A percentile compares a stretch with the other conserved stretches of the same genome.
phyloP scores from a whole-genome alignment of 2,797 vertebrate genomes.

The Typhlichthys eigenmanni region DNA sequence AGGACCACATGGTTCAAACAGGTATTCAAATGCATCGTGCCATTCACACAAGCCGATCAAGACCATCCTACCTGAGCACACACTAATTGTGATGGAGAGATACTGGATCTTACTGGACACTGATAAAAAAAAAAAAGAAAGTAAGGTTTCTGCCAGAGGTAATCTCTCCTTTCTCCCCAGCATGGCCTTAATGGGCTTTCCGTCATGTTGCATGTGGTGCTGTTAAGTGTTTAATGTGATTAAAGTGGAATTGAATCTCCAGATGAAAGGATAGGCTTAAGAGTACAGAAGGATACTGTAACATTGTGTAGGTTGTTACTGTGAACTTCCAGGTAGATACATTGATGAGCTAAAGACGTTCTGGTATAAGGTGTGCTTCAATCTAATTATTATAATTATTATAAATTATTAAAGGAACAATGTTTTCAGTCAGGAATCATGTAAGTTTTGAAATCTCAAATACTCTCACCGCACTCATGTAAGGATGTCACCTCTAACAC shows the following conservation, averaged over 20 bases:
- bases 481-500: background rate
- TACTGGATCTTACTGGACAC: conserved; percentile 26
- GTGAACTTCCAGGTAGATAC: too few relatives aligned
- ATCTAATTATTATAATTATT: background rate
- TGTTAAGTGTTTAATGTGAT: conserved; percentile 24
- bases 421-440: too few relatives aligned
- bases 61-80: conserved; percentile 14
- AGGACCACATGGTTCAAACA: too few relatives aligned
- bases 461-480: background rate
- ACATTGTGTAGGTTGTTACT: conserved; percentile 1
- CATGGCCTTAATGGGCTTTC: conserved; percentile 3
- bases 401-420: background rate
- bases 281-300: conserved; percentile 1
- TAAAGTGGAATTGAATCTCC: conserved; percentile 27
- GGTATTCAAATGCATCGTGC: too few relatives aligned
- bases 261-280: conserved; percentile 21
- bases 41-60: background rate
- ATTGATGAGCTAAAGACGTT: background rate
- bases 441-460: background rate
- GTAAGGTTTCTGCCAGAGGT: conserved; percentile 18
- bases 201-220: conserved; percentile 13
- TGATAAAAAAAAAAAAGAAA: conserved; percentile 30
- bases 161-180: background rate
- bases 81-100: conserved; percentile 10
- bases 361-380: background rate